These are phyloP conservation scores for Eurytoma californica DNA, from an alignment of 2,888 invertebrate species.

Conservation along the genomic window DNA sequence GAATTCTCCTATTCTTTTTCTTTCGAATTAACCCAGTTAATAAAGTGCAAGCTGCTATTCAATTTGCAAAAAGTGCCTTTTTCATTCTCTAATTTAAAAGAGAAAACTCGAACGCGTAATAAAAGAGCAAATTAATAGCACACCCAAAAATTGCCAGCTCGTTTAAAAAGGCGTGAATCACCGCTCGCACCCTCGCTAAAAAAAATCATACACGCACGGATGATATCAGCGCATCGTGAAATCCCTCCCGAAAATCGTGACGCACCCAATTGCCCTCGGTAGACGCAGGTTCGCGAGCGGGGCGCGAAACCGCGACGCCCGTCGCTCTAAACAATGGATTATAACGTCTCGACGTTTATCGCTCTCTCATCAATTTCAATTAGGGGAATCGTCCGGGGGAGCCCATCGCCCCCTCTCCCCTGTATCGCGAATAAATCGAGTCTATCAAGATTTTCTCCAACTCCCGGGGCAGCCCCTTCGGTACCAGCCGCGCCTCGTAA, in stretches of 20 bases:
- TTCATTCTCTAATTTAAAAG: not conserved
- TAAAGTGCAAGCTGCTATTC: too few relatives aligned
- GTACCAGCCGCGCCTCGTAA: slow-evolving; percentile 24
- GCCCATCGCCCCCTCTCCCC: too few relatives aligned
- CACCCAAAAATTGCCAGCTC: too few relatives aligned
- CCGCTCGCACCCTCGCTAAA: too few relatives aligned
- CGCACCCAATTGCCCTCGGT: not conserved
- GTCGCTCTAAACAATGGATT: not conserved
- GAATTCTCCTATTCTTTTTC: too few relatives aligned
- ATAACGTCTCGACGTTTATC: slow-evolving; percentile 1
- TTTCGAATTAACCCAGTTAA: too few relatives aligned
- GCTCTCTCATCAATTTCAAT: slow-evolving; percentile 43
- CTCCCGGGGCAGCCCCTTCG: slow-evolving; percentile 5
- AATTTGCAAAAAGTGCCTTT: too few relatives aligned
- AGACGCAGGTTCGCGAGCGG: not conserved
- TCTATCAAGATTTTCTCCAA: slow-evolving; percentile 50
- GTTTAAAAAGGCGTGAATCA: too few relatives aligned
- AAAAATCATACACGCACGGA: too few relatives aligned
- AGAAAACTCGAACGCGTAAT: not conserved
- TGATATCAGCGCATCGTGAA: not conserved
- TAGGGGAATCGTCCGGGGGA: slow-evolving; percentile 8
- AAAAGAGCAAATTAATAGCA: too few relatives aligned
- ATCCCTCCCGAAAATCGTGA: slow-evolving; percentile 5
- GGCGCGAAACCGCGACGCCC: not conserved
- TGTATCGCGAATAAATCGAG: slow-evolving; percentile 47